Evolutionary conservation across 2,113 vertebrate species (phyloP).

Genomic region (Leuciscus idus): DNA sequence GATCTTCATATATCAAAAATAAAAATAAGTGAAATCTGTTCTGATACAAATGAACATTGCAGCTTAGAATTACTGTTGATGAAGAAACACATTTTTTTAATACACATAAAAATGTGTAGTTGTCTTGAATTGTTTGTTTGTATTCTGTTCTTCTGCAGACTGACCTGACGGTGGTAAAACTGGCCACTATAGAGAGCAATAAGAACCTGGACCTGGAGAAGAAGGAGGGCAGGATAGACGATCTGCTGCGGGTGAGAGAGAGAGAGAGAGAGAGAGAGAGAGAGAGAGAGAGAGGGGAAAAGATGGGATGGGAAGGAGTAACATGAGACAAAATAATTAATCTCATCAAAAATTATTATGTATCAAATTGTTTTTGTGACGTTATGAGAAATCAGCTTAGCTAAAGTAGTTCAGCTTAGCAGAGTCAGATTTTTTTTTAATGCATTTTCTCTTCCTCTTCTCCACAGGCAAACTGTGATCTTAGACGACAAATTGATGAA

Average conservation of each 20-base stretch:
- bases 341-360: not conserved
- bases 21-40: not conserved
- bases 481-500: constrained; percentile 99
- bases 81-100: too few relatives aligned
- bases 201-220: constrained; percentile 99
- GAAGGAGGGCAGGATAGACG: constrained; percentile 99
- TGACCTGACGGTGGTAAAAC: constrained; percentile 96
- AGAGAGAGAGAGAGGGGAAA: constrained; percentile 53
- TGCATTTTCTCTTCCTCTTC: constrained; percentile 16
- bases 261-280: constrained; percentile 66
- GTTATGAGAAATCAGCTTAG: too few relatives aligned
- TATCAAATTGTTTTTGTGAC: not conserved
- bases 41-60: not conserved
- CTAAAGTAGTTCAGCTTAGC: too few relatives aligned
- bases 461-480: constrained; percentile 96
- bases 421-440: too few relatives aligned
- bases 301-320: not conserved
- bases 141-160: constrained; percentile 78
- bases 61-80: not conserved
- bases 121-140: not conserved
- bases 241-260: constrained; percentile 94
- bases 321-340: not conserved
- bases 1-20: not conserved
- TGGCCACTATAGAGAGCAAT: constrained; percentile 98
- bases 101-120: not conserved